Base-by-base conservation (phyloP, 2,797 vertebrate genomes). In the Catamblyrhynchus diadema region DNA sequence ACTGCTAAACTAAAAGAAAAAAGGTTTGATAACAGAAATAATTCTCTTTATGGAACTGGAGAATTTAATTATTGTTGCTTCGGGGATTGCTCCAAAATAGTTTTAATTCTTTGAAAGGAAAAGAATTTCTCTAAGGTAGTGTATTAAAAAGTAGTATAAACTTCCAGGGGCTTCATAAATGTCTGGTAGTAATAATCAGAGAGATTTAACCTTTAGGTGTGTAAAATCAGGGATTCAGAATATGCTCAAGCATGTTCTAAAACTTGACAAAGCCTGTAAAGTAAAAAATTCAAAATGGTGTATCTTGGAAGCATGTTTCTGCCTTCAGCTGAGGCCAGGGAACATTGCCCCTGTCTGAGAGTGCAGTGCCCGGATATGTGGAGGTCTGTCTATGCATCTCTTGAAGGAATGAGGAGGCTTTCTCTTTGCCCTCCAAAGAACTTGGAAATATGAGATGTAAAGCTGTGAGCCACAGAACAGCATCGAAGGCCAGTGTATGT, bases 321-420 rank as follows among this genome's bases (percentile, higher is more conserved):
- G 59, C 10, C 62, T 86, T 90, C 35, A 33, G 14, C 37, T 86
- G 54, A 56, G 33, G n/a, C 22, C 23, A 24, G 18, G 8, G 6
- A 71, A 4, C 13, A 5, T 48, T 51, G 10, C 1, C 6, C 5
- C 5, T 4, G 64, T n/a, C 54, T 42, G 13, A 0, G 1, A 71
- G 45, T 14, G 33, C 8, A 4, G 17, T 71, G 42, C 19, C 69
- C 44, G 28, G 32, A 8, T 47, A 15, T 5, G 3, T 28, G 8
- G 19, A 65, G 4, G 18, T 67, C 62, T 93, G 41, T 3, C 32
- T 56, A n/a, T 22, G 12, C 9, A 17, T 9, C 25, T 72, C 28
- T 30, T 5, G 35, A 57, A 81, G 61, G 21, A 42, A 12, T 8
- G 28, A 87, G 53, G 14, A 56, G 21, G 5, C 44, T 61, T 84